Conservation (phyloP, 2,888 invertebrate species). For the Cordilura impudica region DNA sequence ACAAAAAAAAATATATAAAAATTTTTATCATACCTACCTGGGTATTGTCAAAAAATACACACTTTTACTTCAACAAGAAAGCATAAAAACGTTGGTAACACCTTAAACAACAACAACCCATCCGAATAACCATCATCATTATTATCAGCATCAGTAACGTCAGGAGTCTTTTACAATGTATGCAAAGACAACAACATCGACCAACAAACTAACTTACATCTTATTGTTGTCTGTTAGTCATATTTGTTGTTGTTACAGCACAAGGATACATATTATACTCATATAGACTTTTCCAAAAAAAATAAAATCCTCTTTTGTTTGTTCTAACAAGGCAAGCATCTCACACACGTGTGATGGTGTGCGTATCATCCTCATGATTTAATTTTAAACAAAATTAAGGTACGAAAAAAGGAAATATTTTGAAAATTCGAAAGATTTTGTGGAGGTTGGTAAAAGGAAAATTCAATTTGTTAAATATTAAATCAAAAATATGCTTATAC, state of each 20-base stretch:
- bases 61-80: neutral
- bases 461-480: neutral
- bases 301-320: neutral
- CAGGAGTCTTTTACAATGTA: neutral
- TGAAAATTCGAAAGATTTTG: neutral
- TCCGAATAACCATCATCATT: neutral
- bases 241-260: no score
- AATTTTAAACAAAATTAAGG: constrained; percentile 12
- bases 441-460: neutral
- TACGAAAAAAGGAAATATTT: neutral
- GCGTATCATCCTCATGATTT: constrained; percentile 3
- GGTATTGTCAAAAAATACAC: neutral
- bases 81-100: neutral
- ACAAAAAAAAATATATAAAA: neutral
- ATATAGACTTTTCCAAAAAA: neutral
- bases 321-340: neutral
- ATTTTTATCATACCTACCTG: neutral
- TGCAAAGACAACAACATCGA: neutral
- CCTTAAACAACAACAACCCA: neutral
- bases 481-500: no score
- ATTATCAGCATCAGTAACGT: neutral
- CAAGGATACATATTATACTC: neutral
- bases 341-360: neutral
- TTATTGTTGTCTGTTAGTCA: neutral
- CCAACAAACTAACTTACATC: neutral